Base-by-base conservation (phyloP, 1,140 invertebrate species). In the Tenebrio molitor region DNA sequence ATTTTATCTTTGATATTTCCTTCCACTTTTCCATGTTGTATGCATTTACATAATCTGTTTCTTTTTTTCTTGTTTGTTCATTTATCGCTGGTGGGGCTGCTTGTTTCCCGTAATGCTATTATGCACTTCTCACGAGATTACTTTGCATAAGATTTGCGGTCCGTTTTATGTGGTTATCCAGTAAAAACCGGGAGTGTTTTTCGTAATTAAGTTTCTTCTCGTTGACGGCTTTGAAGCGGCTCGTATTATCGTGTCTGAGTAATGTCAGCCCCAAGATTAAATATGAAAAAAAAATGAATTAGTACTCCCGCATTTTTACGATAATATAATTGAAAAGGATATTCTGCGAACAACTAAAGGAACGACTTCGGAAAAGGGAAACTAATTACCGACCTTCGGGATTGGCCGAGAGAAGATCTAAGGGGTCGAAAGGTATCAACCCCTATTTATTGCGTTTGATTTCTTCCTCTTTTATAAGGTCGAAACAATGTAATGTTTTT, bases 101-200 rank as follows among this genome's bases (percentile, higher is more conserved):
- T 41, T 68, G 65, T 68, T 67, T 71, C 69, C 23, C 42, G 29
- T 74, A 74, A 74, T 66, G 64, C 65, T 64, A 71, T 72, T 74
- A 74, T 74, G 73, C 73, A 74, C 70, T 74, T 74, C 62, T 74
- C 69, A 72, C 65, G 69, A 74, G 70, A 74, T 74, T 72, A 74
- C 73, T 74, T 74, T 74, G 73, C 73, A 74, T 72, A 72, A 74
- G 73, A 74, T 74, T 74, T 74, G 63, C 50, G 58, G 69, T 41
- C 50, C 25, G 70, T 62, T 74, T 74, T 72, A 72, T 72, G 73
- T 69, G 69, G 64, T 68, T 73, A 68, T 64, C 64, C 41, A 41
- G 69, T 69, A 74, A 74, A 74, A 74, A 72, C 17, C 23, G 36
- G 25, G 65, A 74, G 73, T 74, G 73, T 72, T 74, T 74, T 74